Evolutionary conservation across 2,797 vertebrate species (phyloP), one percentile per base, ranked within the genome.

Genomic region (Sylvia borin): DNA sequence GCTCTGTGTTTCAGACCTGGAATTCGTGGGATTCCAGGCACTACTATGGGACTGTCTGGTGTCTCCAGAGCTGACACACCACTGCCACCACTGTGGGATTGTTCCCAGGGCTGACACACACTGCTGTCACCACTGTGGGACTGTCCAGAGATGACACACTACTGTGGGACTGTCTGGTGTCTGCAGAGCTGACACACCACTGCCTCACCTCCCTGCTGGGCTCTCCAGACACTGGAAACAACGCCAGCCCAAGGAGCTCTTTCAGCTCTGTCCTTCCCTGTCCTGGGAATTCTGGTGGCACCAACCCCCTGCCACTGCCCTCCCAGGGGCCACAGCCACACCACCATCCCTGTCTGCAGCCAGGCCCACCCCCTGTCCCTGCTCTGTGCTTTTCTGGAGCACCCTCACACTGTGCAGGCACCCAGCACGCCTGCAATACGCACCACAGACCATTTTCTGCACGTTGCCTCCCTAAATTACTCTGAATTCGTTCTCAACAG

Each of bases 231-330:
- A 0, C 90, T 90, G 62, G 24, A 42, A 65, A 42, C 55, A 36
- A 3, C 38, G 62, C n/a, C n/a, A 40, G 74, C 29, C 71, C 5
- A 45, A 2, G 32, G 34, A 77, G 36, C 25, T 3, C 2, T 36
- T 71, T 51, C 75, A 12, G 7, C 18, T 3, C 0, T 0, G n/a
- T 18, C n/a, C 40, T 7, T 17, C 65, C 43, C 43, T 62, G 29
- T 36, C 43, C 65, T 10, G 26, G 48, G 85, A 29, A 40, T 58
- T 66, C 27, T 4, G 0, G 2, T 54, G 73, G 65, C 61, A 22
- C 57, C 27, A 25, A 5, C 10, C 16, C 45, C 5, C 5, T 31
- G 73, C 36, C 42, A 12, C 40, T 79, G 73, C 47, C 36, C 67
- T 82, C 7, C 45, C 0, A 0, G 67, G 18, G 55, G 57, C 18